phyloP scores from a whole-genome alignment of 2,888 invertebrate genomes.

The Chrysolina haemoptera region DNA sequence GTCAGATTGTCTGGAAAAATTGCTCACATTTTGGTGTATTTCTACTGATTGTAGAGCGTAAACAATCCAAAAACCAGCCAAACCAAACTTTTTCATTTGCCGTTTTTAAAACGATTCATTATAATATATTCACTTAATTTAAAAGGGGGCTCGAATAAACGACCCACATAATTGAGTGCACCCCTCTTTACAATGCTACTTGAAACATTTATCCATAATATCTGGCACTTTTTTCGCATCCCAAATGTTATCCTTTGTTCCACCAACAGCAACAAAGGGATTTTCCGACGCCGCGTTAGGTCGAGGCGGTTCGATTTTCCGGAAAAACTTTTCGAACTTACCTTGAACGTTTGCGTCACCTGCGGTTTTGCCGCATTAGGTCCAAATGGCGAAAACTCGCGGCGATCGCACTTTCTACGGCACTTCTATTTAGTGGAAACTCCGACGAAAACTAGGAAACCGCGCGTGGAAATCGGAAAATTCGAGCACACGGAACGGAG shows the following conservation, averaged over 20 bases:
- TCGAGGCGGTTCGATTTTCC: constrained; percentile 5
- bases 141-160: no score
- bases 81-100: no score
- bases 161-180: no score
- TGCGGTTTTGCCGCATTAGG: constrained; percentile 55
- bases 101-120: no score
- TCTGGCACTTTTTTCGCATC: background rate
- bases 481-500: constrained; percentile 35
- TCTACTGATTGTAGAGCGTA: no score
- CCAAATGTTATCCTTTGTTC: constrained; percentile 8
- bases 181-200: no score
- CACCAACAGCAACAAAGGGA: background rate
- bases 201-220: no score
- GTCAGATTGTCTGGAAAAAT: no score
- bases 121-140: no score
- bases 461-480: constrained; percentile 50
- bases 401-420: constrained; percentile 54
- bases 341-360: constrained; percentile 59
- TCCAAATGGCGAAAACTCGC: constrained; percentile 55
- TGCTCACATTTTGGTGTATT: no score
- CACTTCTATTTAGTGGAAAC: constrained; percentile 56
- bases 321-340: constrained; percentile 38
- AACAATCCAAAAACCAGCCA: no score
- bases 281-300: background rate
- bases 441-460: constrained; percentile 57